These are phyloP conservation scores for Alentia gelatinosa DNA, from an alignment of 2,888 invertebrate species.

Conservation along the genomic window DNA sequence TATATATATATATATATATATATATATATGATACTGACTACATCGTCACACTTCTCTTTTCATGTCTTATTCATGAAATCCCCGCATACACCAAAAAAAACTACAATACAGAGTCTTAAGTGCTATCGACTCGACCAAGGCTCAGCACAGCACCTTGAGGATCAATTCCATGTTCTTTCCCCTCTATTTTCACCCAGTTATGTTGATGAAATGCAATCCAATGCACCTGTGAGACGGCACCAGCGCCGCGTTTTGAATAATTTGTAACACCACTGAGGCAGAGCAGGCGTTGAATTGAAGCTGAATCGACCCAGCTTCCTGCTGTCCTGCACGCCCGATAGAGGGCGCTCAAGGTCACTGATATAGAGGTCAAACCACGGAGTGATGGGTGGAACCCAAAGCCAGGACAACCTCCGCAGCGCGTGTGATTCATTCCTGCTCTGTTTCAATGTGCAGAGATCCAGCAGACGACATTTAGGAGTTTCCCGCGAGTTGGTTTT, in stretches of 20 bases:
- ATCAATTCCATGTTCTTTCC: not conserved
- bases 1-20: not conserved
- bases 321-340: not conserved
- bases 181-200: slow-evolving; percentile 36
- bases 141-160: not conserved
- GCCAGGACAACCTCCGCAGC: not conserved
- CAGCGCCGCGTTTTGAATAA: not conserved
- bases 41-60: not conserved
- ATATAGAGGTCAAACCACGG: not conserved
- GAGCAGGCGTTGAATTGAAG: not conserved
- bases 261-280: not conserved
- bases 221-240: not conserved
- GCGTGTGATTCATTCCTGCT: too few species aligned
- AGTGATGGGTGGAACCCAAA: not conserved
- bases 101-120: not conserved
- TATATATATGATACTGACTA: not conserved
- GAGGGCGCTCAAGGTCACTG: not conserved
- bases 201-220: slow-evolving; percentile 1
- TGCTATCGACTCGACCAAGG: not conserved
- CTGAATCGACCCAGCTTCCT: not conserved
- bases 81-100: not conserved
- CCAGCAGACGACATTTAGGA: not conserved
- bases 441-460: too few species aligned
- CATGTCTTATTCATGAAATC: not conserved
- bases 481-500: too few species aligned